These are phyloP conservation scores for Adoxophyes honmai DNA, from an alignment of 1,140 invertebrate genomes.

Conservation along the genomic window DNA sequence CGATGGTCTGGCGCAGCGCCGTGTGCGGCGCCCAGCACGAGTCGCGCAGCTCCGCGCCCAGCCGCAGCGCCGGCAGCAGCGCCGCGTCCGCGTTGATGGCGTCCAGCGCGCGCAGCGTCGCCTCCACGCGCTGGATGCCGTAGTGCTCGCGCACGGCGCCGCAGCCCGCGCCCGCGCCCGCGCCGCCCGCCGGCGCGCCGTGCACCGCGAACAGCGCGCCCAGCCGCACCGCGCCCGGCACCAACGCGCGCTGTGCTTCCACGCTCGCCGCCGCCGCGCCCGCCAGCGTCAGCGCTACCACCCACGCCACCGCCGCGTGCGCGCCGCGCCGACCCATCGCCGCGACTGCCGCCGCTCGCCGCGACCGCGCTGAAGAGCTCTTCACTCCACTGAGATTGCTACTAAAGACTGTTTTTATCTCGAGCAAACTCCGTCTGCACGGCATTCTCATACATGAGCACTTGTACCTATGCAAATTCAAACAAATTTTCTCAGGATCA, in stretches of 20 bases:
- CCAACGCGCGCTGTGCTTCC: conserved; percentile 64
- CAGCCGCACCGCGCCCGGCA: conserved; percentile 77
- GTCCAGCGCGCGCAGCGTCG: conserved; percentile 72
- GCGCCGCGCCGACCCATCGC: conserved; percentile 43
- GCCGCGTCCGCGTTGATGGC: conserved; percentile 84
- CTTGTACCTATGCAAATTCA: neutral
- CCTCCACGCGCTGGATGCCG: conserved; percentile 32
- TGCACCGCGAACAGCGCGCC: conserved; percentile 85
- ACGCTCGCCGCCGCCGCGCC: conserved; percentile 46
- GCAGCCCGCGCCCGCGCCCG: conserved; percentile 36
- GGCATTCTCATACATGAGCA: neutral
- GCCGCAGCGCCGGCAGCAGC: conserved; percentile 39
- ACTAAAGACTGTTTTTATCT: too few relatives aligned
- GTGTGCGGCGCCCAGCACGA: conserved; percentile 37
- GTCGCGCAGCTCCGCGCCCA: conserved; percentile 35
- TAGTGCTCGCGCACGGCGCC: conserved; percentile 25
- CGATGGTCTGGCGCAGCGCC: conserved; percentile 36
- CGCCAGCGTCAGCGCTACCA: conserved; percentile 56
- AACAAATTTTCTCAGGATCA: neutral
- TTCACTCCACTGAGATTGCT: too few relatives aligned
- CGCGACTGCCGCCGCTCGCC: conserved; percentile 2
- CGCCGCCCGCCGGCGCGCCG: conserved; percentile 22
- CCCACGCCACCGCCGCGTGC: conserved; percentile 46
- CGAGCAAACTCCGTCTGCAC: neutral
- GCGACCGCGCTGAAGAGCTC: neutral